Conservation (phyloP, 2,797 vertebrate genomes). For the Xenopus petersii region DNA sequence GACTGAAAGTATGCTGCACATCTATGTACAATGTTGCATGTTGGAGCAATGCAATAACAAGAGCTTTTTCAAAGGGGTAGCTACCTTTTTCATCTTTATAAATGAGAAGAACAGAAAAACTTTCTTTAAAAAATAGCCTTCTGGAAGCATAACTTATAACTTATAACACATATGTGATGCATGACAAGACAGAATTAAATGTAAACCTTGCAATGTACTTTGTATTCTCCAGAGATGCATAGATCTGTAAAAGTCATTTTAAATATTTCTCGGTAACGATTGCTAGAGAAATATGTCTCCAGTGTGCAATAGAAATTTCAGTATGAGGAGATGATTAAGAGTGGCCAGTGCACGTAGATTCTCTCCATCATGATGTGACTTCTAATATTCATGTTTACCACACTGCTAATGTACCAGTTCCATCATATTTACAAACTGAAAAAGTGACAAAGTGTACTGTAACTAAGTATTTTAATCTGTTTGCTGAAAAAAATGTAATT, state of each 20-base stretch:
- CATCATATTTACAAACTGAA: constrained; percentile 16
- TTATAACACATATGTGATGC: not conserved
- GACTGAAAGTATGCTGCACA: too few species aligned
- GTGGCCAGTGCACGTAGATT: constrained; percentile 21
- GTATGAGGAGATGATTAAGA: constrained; percentile 32
- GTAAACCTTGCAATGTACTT: constrained; percentile 4
- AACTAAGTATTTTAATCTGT: constrained; percentile 1
- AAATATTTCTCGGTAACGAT: constrained; percentile 31
- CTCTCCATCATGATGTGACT: constrained; percentile 30
- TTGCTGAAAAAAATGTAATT: constrained; percentile 6
- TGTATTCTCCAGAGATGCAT: constrained; percentile 8
- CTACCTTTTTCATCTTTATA: too few species aligned
- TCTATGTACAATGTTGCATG: too few species aligned
- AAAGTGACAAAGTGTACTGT: constrained; percentile 15
- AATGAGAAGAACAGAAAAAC: too few species aligned
- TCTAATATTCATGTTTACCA: constrained; percentile 24
- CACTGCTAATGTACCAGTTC: constrained; percentile 22
- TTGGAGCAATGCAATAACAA: too few species aligned
- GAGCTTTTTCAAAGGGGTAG: too few species aligned
- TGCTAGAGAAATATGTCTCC: constrained; percentile 22
- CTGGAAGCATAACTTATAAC: not conserved
- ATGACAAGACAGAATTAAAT: constrained; percentile 1
- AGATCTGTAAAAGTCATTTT: not conserved
- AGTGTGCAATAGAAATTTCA: constrained; percentile 7
- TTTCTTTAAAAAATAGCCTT: too few species aligned